A percentile compares a stretch with the other conserved stretches of the same genome.
These are phyloP conservation scores for Myiagra hebetior DNA, from an alignment of 2,113 vertebrate species.

Conservation along the genomic window DNA sequence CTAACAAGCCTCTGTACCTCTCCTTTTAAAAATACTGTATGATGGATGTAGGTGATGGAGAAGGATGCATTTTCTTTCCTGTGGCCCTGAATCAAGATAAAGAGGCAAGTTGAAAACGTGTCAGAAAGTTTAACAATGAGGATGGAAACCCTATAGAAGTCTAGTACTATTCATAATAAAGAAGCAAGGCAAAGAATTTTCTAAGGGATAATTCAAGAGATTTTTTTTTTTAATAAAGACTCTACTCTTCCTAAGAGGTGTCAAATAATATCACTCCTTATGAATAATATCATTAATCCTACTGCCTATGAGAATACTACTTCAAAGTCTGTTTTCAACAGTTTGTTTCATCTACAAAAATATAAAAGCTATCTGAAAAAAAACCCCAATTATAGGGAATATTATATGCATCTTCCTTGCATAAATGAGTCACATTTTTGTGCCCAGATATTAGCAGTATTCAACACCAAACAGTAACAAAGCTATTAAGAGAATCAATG, in stretches of 20 bases:
- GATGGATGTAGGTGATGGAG: background rate
- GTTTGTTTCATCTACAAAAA: background rate
- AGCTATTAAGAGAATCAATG: background rate
- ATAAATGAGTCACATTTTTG: background rate
- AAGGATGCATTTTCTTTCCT: background rate
- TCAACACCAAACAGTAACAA: background rate
- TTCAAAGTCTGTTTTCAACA: background rate
- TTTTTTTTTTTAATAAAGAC: background rate
- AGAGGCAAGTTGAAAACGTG: background rate
- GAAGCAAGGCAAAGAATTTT: background rate
- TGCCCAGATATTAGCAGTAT: background rate
- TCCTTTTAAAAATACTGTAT: background rate
- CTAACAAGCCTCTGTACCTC: background rate
- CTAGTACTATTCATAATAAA: background rate
- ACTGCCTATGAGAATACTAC: background rate
- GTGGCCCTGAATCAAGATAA: background rate
- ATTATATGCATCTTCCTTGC: background rate
- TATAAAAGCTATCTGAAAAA: background rate
- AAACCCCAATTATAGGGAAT: background rate
- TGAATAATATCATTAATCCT: background rate
- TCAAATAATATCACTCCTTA: background rate
- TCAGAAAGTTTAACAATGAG: background rate
- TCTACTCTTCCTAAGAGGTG: background rate
- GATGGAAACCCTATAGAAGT: background rate
- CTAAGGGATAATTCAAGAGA: background rate